Evolutionary conservation across 1,140 invertebrate genomes (phyloP).

Genomic region (Lanistes nyassanus): DNA sequence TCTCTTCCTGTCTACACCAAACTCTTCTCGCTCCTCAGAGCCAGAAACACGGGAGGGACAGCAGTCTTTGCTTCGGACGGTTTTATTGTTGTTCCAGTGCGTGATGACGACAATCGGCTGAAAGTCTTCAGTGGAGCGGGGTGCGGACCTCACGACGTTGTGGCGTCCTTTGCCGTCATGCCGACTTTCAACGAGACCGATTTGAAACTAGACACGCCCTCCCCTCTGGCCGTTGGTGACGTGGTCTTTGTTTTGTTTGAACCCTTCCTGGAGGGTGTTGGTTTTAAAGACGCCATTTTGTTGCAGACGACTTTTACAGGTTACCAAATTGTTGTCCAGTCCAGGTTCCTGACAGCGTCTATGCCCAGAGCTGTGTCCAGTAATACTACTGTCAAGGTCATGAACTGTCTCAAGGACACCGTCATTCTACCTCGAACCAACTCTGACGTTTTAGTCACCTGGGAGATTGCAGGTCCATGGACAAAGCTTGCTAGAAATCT

Average conservation of each 20-base stretch:
- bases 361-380: not conserved
- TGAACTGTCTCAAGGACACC: not conserved
- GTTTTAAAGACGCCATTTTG: not conserved
- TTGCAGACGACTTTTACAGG: conserved; percentile 8
- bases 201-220: not conserved
- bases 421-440: not conserved
- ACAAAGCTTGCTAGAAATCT: not conserved
- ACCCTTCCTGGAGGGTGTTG: not conserved
- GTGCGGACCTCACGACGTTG: not conserved
- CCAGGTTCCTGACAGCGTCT: not conserved
- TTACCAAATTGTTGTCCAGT: conserved; percentile 24
- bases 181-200: not conserved
- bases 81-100: not conserved
- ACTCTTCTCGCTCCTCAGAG: conserved; percentile 3
- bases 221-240: not conserved
- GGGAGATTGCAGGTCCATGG: conserved; percentile 1
- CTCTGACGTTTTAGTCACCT: not conserved
- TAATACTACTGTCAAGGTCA: not conserved
- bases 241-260: not conserved
- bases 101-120: not conserved
- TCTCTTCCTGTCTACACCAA: conserved; percentile 6
- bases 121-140: conserved; percentile 9
- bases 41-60: not conserved
- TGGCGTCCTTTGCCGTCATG: not conserved
- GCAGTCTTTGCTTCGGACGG: conserved; percentile 8